A percentile compares a stretch with the other conserved stretches of the same genome.
These are phyloP conservation scores for Matsumyia berberina DNA, from an alignment of 2,888 invertebrate genomes.

Conservation along the genomic window DNA sequence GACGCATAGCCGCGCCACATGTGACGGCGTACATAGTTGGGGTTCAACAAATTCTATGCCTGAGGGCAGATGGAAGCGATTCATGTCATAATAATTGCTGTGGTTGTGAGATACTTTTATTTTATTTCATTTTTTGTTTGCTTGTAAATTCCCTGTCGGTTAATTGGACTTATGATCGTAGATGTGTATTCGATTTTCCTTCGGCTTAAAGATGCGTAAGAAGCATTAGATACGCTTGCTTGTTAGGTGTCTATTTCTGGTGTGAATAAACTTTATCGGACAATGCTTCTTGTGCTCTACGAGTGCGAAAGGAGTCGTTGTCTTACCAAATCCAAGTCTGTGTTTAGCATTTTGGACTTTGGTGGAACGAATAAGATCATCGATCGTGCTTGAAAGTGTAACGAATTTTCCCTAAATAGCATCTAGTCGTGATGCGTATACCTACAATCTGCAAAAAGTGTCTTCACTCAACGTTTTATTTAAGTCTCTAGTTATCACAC, in stretches of 20 bases:
- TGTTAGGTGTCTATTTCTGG: background rate
- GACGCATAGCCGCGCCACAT: conserved; percentile 15
- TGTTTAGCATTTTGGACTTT: background rate
- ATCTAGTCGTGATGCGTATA: background rate
- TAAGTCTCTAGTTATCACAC: too few relatives aligned
- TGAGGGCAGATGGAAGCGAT: conserved; percentile 37
- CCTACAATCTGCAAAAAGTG: background rate
- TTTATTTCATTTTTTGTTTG: conserved; percentile 17
- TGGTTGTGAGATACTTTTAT: conserved; percentile 21
- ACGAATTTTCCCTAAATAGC: conserved; percentile 4
- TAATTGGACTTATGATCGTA: conserved; percentile 42
- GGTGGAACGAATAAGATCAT: conserved; percentile 16
- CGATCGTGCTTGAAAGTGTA: background rate
- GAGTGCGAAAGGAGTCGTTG: background rate
- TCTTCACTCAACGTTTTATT: background rate
- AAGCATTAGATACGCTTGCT: conserved; percentile 20
- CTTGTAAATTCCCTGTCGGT: conserved; percentile 13
- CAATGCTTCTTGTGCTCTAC: background rate
- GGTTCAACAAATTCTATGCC: conserved; percentile 53
- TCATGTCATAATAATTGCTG: conserved; percentile 42
- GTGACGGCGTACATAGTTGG: background rate
- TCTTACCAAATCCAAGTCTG: conserved; percentile 1
- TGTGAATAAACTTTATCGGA: conserved; percentile 29
- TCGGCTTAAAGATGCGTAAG: conserved; percentile 20
- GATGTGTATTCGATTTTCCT: conserved; percentile 20